These are phyloP conservation scores for Pycnomerus fuliginosus DNA, from an alignment of 2,888 invertebrate species.

Conservation along the genomic window DNA sequence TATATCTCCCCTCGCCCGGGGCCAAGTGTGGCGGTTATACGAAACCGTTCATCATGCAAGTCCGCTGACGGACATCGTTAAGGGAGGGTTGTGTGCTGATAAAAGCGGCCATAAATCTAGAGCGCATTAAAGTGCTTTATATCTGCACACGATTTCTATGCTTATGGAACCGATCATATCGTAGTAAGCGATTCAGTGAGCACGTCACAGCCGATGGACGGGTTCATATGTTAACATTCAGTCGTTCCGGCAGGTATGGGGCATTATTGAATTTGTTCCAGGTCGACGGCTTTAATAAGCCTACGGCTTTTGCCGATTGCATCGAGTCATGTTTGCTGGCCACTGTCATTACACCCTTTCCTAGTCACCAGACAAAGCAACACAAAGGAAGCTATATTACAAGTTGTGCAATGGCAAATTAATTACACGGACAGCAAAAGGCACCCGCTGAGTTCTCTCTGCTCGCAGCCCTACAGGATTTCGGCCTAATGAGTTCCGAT, in stretches of 20 bases:
- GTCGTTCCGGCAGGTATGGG: slow-evolving; percentile 32
- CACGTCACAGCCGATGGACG: slow-evolving; percentile 42
- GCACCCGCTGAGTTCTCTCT: slow-evolving; percentile 25
- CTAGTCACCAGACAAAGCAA: slow-evolving; percentile 20
- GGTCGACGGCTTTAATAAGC: slow-evolving; percentile 35
- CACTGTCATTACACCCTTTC: slow-evolving; percentile 7
- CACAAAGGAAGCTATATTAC: slow-evolving; percentile 26
- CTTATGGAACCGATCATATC: slow-evolving; percentile 41
- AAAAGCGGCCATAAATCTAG: slow-evolving; percentile 50
- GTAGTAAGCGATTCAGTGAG: slow-evolving; percentile 40
- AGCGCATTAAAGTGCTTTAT: slow-evolving; percentile 46
- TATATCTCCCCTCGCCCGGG: slow-evolving; percentile 44
- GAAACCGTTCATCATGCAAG: slow-evolving; percentile 44
- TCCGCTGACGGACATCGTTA: slow-evolving; percentile 48
- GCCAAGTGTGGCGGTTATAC: slow-evolving; percentile 43
- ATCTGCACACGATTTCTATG: slow-evolving; percentile 46
- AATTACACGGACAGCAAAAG: slow-evolving; percentile 25
- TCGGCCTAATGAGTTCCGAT: slow-evolving; percentile 24
- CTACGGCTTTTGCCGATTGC: slow-evolving; percentile 32
- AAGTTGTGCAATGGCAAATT: slow-evolving; percentile 27
- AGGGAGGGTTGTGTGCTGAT: slow-evolving; percentile 47
- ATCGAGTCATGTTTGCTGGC: slow-evolving; percentile 21
- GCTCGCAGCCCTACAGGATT: slow-evolving; percentile 24
- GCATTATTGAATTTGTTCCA: slow-evolving; percentile 34
- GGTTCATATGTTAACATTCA: slow-evolving; percentile 32